These are phyloP conservation scores for Sylvilagus floridanus DNA, from an alignment of 2,797 vertebrate species.

Conservation along the genomic window DNA sequence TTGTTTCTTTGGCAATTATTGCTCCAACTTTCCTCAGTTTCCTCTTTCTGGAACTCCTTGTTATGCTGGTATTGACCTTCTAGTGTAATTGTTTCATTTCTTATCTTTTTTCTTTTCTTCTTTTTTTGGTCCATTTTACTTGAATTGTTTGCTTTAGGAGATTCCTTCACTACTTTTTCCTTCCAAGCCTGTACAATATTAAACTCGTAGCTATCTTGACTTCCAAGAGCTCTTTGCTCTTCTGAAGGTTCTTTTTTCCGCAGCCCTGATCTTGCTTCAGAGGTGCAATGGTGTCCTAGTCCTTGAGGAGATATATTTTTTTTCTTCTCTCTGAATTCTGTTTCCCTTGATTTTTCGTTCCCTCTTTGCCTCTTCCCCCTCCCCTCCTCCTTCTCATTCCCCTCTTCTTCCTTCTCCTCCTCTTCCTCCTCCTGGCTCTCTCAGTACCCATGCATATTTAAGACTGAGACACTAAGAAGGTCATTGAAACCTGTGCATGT, in stretches of 20 bases:
- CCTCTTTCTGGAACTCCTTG: not conserved
- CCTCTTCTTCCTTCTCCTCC: not conserved
- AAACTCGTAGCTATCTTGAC: conserved; percentile 29
- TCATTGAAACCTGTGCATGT: not conserved
- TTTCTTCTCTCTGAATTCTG: not conserved
- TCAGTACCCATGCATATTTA: not conserved
- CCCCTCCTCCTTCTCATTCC: not conserved
- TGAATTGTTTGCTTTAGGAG: conserved; percentile 35
- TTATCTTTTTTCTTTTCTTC: conserved; percentile 33
- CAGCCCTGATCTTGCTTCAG: conserved; percentile 18
- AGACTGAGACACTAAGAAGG: not conserved
- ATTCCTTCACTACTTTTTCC: conserved; percentile 20
- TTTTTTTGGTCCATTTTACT: not conserved
- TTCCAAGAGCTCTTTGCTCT: not conserved
- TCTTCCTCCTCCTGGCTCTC: not conserved
- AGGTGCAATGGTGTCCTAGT: not conserved
- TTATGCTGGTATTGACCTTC: not conserved
- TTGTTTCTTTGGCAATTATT: conserved; percentile 40
- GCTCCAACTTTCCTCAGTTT: conserved; percentile 17
- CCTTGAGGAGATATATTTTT: not conserved
- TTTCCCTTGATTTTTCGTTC: not conserved
- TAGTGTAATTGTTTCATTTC: conserved; percentile 44
- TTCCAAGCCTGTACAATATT: not conserved
- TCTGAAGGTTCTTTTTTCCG: not conserved
- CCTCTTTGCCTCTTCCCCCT: not conserved